Evolutionary conservation across 2,888 invertebrate species (phyloP).

Genomic region (Halocaridina rubra): DNA sequence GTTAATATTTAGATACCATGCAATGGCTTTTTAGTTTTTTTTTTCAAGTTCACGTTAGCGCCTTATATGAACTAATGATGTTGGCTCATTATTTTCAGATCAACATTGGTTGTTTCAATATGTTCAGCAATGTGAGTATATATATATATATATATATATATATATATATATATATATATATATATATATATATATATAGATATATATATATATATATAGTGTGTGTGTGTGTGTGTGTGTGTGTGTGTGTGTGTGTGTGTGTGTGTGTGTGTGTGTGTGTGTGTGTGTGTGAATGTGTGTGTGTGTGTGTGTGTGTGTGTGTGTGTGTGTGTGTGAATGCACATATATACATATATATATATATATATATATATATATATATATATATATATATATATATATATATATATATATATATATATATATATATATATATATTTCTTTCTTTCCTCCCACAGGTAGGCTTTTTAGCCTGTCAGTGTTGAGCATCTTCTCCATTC

Average conservation of each 20-base stretch:
- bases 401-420: not conserved
- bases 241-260: not conserved
- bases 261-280: not conserved
- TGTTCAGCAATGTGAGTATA: not conserved
- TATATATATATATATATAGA: not conserved
- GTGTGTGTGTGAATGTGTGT: not conserved
- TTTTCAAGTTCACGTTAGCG: too few species aligned
- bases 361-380: not conserved
- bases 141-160: not conserved
- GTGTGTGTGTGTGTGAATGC: not conserved
- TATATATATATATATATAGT: not conserved
- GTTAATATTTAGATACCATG: too few species aligned
- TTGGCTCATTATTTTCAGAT: too few species aligned
- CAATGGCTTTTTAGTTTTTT: too few species aligned
- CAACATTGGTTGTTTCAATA: too few species aligned
- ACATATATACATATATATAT: not conserved
- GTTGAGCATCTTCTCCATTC: too few species aligned
- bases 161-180: conserved; percentile 5
- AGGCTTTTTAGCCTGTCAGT: too few species aligned
- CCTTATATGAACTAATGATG: too few species aligned
- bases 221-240: not conserved
- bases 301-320: not conserved
- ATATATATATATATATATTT: not conserved
- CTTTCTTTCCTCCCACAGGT: too few species aligned
- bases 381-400: conserved; percentile 4